Base-by-base conservation (phyloP, 2,113 vertebrate species). In the Chrysemys picta region DNA sequence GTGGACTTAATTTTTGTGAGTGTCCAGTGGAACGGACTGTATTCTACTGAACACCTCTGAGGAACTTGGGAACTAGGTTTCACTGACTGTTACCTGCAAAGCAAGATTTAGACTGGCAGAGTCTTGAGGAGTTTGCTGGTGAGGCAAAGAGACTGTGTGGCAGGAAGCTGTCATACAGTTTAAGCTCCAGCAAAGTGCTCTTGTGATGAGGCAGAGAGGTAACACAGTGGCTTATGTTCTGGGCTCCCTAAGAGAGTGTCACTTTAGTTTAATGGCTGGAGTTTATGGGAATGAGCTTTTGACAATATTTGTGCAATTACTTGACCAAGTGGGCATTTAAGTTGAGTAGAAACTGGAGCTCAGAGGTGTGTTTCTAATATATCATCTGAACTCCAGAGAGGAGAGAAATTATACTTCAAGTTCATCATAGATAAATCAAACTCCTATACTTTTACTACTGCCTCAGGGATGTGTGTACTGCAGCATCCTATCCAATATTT, bases 381-480 rank as follows among this genome's bases (percentile, higher is more conserved):
- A 8, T 22, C 45, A 3, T 57, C 19, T 22, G 50, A 83, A 13
- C 19, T 87, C 65, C 53, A 59, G 38, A 56, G n/a, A 76, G 80
- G 89, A 89, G 10, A 90, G 6, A 80, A 65, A 81, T 75, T 12
- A 91, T 53, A 87, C 95, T 94, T 93, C 47, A n/a, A 88, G 89
- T 89, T 92, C 52, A 56, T 94, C 81, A 89, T 16, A 35, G 22
- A 27, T 76, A 76, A 76, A 47, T 45, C 12, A 45, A 76, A 47
- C 2, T 89, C 93, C 94, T 91, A 59, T 91, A 84, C 56, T 0
- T 0, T 86, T 49, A 49, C 65, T 38, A 69, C 17, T 38, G 65
- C 35, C 65, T 38, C 72, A 82, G 80, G 38, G 5, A 47, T 83
- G 92, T 76, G 38, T 88, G 25, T 9, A 24, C 56, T 47, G 75